These are phyloP conservation scores for Meandrina meandrites DNA, from an alignment of 92 coral and sea anemone species.

Conservation along the genomic window DNA sequence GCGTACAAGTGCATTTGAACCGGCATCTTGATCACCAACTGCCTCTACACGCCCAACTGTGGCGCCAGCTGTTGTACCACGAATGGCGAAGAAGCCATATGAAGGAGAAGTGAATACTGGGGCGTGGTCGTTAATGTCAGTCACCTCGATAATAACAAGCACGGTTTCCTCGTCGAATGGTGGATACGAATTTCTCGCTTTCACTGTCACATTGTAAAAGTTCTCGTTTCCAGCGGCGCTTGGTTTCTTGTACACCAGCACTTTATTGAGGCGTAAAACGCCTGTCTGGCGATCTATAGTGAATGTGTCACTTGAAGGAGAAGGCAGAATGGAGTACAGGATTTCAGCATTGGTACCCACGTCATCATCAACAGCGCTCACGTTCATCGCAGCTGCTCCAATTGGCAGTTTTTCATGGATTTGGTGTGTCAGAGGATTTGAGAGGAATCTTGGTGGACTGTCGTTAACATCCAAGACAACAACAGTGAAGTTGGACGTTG, in stretches of 20 bases:
- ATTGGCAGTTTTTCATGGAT: conserved; percentile 65
- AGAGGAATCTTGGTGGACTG: conserved; percentile 77
- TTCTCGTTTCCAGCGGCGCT: conserved; percentile 54
- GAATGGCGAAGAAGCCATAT: conserved; percentile 53
- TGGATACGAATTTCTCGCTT: conserved; percentile 69
- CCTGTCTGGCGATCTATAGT: conserved; percentile 77
- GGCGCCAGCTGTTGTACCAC: conserved; percentile 48
- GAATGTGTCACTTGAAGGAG: conserved; percentile 68
- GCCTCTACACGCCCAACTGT: conserved; percentile 71
- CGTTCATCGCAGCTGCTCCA: conserved; percentile 72
- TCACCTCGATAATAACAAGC: conserved; percentile 66
- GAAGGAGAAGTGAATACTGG: conserved; percentile 71
- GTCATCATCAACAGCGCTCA: conserved; percentile 85
- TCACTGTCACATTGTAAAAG: conserved; percentile 76
- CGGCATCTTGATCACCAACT: conserved; percentile 78
- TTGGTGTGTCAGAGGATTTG: conserved; percentile 45
- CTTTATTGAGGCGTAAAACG: conserved; percentile 56
- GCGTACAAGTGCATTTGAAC: conserved; percentile 77
- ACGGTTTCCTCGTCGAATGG: conserved; percentile 70
- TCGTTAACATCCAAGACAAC: conserved; percentile 83
- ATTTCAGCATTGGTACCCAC: conserved; percentile 79
- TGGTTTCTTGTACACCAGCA: conserved; percentile 58
- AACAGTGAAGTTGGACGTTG: conserved; percentile 59
- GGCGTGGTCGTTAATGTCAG: conserved; percentile 87
- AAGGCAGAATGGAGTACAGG: conserved; percentile 69